Base-by-base conservation (phyloP, 2,113 vertebrate genomes). In the Melospiza georgiana region DNA sequence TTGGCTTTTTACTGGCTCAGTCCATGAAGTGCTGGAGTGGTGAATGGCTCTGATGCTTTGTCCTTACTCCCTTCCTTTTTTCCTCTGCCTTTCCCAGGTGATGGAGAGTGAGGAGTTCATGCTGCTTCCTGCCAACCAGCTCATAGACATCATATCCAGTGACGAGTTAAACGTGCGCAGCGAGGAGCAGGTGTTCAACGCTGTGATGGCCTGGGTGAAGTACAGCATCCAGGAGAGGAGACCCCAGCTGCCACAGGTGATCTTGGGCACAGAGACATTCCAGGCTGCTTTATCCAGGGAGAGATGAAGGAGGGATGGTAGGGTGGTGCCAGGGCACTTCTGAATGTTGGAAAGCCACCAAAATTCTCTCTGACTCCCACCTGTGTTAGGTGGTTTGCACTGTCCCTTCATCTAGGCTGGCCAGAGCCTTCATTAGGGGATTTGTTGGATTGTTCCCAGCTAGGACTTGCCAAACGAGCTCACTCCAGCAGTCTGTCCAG, bases 81-180 rank as follows among this genome's bases (percentile, higher is more conserved):
- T 13, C 13, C 9, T 68, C 49, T 57, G 41, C 71, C 35, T 58
- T 84, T 75, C 44, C 46, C 89, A 99, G 99, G 99, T 99, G 31
- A 99, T 99, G 99, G 99, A 99, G 96, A 99, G 99, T 83, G 99
- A 99, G 95, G 99, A 99, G 97, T 99, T 99, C 96, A 99, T 99
- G 99, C 97, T 99, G 85, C 98, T 99, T 61, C 99, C 99, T 84
- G 99, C 99, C 96, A 99, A 99, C 93, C 99, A 99, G 95, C 97
- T 99, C 84, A 99, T 99, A 71, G 99, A 99, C 96, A 99, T 99
- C 33, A 99, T 99, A 94, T 99, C 99, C 88, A 99, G 99, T 33
- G 99, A 99, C 11, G 99, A 99, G 98, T 97, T 99, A 35, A 99
- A 99, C 0, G 99, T 99, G 58, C 99, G 99, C 54, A 99, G 99